Conservation (phyloP, 1,140 invertebrate genomes). For the Goniozus legneri region DNA sequence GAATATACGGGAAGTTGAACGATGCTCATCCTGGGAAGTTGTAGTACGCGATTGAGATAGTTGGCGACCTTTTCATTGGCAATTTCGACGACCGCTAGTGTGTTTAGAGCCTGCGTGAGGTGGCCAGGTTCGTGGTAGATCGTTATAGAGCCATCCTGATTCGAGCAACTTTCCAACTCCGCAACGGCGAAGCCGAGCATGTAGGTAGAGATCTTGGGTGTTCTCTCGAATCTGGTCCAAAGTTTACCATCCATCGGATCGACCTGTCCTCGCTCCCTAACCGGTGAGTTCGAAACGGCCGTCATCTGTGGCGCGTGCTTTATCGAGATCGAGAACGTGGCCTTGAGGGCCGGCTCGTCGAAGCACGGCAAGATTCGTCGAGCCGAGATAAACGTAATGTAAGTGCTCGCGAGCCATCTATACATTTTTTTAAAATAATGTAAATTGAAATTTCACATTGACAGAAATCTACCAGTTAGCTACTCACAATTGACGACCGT, state of each 20-base stretch:
- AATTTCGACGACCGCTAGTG: constrained; percentile 57
- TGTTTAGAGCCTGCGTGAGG: constrained; percentile 59
- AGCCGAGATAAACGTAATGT: constrained; percentile 66
- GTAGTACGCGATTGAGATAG: constrained; percentile 52
- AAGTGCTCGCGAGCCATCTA: constrained; percentile 41
- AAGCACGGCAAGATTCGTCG: constrained; percentile 68
- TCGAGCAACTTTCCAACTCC: constrained; percentile 53
- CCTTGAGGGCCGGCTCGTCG: constrained; percentile 65
- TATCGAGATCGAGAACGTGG: constrained; percentile 54
- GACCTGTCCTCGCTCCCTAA: constrained; percentile 23
- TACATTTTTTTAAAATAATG: background rate
- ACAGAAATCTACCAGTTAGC: background rate
- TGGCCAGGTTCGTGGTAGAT: constrained; percentile 56
- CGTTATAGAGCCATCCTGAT: constrained; percentile 17
- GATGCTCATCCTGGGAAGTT: constrained; percentile 62
- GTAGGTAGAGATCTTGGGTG: constrained; percentile 66
- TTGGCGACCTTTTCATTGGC: constrained; percentile 51
- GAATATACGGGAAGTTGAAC: constrained; percentile 71
- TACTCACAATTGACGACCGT: background rate
- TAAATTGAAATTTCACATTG: background rate
- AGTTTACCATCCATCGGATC: constrained; percentile 11
- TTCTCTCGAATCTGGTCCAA: constrained; percentile 20
- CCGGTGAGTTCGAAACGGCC: constrained; percentile 54
- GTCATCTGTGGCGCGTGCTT: constrained; percentile 44
- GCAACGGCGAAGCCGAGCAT: constrained; percentile 67